phyloP scores from a whole-genome alignment of 1,140 invertebrate genomes.

The Magallana angulata region DNA sequence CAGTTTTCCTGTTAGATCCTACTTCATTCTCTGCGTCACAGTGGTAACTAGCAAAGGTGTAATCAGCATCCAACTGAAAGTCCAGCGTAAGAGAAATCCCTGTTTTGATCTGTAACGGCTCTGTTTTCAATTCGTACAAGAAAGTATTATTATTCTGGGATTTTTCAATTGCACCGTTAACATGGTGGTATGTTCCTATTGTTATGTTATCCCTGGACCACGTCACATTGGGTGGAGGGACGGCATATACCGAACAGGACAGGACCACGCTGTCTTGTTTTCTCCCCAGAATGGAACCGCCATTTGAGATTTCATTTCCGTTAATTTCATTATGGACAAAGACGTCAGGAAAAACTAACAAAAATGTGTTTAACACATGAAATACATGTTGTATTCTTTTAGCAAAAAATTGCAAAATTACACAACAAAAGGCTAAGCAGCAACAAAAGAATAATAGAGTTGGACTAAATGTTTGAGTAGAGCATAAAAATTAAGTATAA shows the following conservation, averaged over 20 bases:
- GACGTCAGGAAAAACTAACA: not conserved
- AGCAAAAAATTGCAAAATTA: no score
- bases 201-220: not conserved
- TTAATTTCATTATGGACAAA: not conserved
- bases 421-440: no score
- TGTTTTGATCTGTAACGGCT: not conserved
- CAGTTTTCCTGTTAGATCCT: not conserved
- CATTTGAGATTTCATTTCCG: not conserved
- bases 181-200: not conserved
- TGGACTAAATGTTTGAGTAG: no score
- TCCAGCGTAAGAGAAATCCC: not conserved
- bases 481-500: no score
- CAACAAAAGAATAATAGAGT: no score
- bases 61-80: not conserved
- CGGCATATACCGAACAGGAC: not conserved
- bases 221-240: not conserved
- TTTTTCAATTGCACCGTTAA: not conserved
- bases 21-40: not conserved
- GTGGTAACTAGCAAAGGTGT: not conserved
- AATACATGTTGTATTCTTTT: no score
- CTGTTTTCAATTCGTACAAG: not conserved
- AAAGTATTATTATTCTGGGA: not conserved
- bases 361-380: not conserved
- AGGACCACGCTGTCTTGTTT: not conserved
- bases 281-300: not conserved